Conservation (phyloP, 2,797 vertebrate species). For the Leuciscus waleckii region DNA sequence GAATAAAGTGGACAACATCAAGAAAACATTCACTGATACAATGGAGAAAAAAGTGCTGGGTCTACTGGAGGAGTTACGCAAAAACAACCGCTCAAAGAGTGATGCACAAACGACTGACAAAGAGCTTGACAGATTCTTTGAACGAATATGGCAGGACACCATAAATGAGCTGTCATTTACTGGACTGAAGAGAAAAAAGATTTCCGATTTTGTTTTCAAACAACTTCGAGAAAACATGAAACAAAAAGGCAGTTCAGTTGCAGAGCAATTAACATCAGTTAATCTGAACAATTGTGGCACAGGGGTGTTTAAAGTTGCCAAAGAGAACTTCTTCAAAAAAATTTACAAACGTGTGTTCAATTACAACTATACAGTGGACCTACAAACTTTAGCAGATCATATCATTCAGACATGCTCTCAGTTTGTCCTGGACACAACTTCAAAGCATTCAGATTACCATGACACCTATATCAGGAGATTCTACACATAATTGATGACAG, state of each 20-base stretch:
- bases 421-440: background rate
- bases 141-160: constrained; percentile 67
- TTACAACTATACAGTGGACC: accelerated
- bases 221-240: too few species aligned
- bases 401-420: constrained; percentile 58
- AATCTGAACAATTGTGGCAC: too few species aligned
- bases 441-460: constrained; percentile 62
- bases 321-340: too few species aligned
- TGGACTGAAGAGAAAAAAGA: background rate
- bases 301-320: too few species aligned
- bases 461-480: constrained; percentile 69
- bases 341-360: too few species aligned
- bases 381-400: constrained; percentile 49
- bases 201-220: too few species aligned
- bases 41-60: constrained; percentile 60
- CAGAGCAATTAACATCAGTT: too few species aligned
- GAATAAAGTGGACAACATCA: constrained; percentile 61
- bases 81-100: background rate
- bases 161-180: constrained; percentile 12
- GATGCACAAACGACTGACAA: background rate
- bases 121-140: constrained; percentile 64
- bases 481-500: constrained; percentile 62
- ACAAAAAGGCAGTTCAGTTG: too few species aligned
- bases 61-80: constrained; percentile 61
- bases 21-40: constrained; percentile 55